Evolutionary conservation across 2,888 invertebrate genomes (phyloP).

Genomic region (Epistrophe grossulariae): DNA sequence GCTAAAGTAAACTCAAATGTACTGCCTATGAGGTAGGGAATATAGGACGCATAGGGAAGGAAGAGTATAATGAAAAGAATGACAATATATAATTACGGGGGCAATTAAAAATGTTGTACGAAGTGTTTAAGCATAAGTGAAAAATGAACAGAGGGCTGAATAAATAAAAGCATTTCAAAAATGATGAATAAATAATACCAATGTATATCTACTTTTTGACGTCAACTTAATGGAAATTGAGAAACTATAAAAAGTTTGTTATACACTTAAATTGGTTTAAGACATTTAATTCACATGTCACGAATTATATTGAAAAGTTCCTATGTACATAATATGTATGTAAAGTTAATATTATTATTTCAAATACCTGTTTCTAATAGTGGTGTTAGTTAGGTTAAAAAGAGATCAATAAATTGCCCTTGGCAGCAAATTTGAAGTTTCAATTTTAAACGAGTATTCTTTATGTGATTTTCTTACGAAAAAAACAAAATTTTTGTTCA

Average conservation of each 20-base stretch:
- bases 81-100: slow-evolving; percentile 8
- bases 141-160: not conserved
- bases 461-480: too few species aligned
- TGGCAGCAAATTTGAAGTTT: too few species aligned
- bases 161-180: slow-evolving; percentile 2
- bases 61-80: not conserved
- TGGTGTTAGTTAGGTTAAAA: too few species aligned
- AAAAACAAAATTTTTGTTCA: too few species aligned
- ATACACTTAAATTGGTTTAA: not conserved
- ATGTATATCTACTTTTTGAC: not conserved
- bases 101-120: slow-evolving; percentile 25
- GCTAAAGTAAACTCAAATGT: not conserved
- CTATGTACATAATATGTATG: too few species aligned
- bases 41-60: not conserved
- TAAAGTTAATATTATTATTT: too few species aligned
- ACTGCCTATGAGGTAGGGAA: not conserved
- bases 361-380: too few species aligned
- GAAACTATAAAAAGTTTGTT: not conserved
- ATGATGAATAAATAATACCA: not conserved
- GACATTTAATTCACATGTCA: not conserved
- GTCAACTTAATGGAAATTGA: not conserved
- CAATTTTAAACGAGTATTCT: too few species aligned
- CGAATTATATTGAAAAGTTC: too few species aligned
- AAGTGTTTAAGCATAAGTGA: not conserved
- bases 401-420: too few species aligned